These are phyloP conservation scores for Leucoma salicis DNA, from an alignment of 2,888 invertebrate species.

Conservation along the genomic window DNA sequence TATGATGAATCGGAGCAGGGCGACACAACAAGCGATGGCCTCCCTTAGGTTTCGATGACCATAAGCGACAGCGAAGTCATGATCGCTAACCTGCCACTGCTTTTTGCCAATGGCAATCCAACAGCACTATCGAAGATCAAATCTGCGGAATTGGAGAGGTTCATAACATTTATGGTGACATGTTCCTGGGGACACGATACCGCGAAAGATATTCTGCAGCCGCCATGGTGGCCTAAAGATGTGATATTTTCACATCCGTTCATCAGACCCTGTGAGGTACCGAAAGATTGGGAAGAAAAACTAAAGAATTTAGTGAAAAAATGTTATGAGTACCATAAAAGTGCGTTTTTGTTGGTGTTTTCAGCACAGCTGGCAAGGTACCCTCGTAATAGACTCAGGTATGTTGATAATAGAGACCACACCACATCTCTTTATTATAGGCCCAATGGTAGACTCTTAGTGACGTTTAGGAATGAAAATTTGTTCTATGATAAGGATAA, in stretches of 20 bases:
- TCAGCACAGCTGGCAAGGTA: conserved; percentile 86
- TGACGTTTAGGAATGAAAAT: conserved; percentile 89
- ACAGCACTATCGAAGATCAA: conserved; percentile 85
- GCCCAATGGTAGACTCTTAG: conserved; percentile 84
- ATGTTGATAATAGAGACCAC: conserved; percentile 87
- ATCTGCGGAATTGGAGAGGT: conserved; percentile 84
- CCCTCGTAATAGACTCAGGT: conserved; percentile 84
- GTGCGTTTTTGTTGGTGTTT: conserved; percentile 86
- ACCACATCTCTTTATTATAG: conserved; percentile 87
- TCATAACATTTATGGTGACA: conserved; percentile 89
- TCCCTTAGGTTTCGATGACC: conserved; percentile 70
- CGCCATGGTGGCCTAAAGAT: conserved; percentile 88
- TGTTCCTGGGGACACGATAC: conserved; percentile 87
- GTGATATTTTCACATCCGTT: conserved; percentile 85
- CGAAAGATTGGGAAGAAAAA: conserved; percentile 82
- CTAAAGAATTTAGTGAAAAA: conserved; percentile 85
- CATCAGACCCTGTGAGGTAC: conserved; percentile 69
- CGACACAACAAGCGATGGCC: conserved; percentile 68
- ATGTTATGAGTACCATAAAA: conserved; percentile 88
- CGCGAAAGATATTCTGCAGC: conserved; percentile 80
- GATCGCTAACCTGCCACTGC: conserved; percentile 88
- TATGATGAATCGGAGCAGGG: conserved; percentile 52
- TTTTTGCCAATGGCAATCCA: conserved; percentile 87
- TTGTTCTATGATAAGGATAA: conserved; percentile 75
- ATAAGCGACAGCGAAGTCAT: conserved; percentile 74